Percentiles rank a stretch among this genome's conserved stretches.
Conservation (phyloP, 2,113 vertebrate species). For the Cebidichthys violaceus region DNA sequence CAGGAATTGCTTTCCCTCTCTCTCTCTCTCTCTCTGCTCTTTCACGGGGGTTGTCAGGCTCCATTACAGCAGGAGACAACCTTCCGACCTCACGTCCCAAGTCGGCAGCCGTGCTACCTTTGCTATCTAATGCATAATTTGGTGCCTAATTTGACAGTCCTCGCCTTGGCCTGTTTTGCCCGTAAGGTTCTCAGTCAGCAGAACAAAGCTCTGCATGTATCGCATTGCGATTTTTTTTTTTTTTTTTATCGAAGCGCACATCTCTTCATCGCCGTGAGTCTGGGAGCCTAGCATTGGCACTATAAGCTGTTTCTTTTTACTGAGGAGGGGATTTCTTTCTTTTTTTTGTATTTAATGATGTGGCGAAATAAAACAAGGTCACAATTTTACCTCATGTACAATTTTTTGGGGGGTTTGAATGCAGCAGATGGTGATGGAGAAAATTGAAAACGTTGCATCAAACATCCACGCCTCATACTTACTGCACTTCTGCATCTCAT, state of each 20-base stretch:
- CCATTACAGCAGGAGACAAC: conserved; percentile 58
- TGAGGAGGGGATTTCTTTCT: background rate
- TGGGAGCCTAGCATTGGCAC: conserved; percentile 36
- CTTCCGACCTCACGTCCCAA: conserved; percentile 49
- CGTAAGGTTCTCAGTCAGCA: conserved; percentile 59
- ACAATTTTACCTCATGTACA: conserved; percentile 31
- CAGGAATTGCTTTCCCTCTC: conserved; percentile 8
- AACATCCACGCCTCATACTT: conserved; percentile 15
- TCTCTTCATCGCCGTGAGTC: conserved; percentile 60
- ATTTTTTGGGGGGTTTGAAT: conserved; percentile 19
- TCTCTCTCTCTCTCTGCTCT: conserved; percentile 37
- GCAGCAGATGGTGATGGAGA: background rate
- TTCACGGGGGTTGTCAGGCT: conserved; percentile 48
- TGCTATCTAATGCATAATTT: conserved; percentile 74
- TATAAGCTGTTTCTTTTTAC: conserved; percentile 8
- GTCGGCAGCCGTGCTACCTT: conserved; percentile 52
- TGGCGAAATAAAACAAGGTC: conserved; percentile 36
- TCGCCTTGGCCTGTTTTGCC: conserved; percentile 59
- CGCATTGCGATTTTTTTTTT: conserved; percentile 67
- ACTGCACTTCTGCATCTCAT: conserved; percentile 35
- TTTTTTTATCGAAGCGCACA: conserved; percentile 58
- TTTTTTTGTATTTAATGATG: conserved; percentile 17
- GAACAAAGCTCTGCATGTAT: conserved; percentile 63
- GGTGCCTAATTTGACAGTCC: conserved; percentile 76
- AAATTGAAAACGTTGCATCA: conserved; percentile 29